Base-by-base conservation (phyloP, 2,888 invertebrate genomes). In the Perizoma affinitatum region DNA sequence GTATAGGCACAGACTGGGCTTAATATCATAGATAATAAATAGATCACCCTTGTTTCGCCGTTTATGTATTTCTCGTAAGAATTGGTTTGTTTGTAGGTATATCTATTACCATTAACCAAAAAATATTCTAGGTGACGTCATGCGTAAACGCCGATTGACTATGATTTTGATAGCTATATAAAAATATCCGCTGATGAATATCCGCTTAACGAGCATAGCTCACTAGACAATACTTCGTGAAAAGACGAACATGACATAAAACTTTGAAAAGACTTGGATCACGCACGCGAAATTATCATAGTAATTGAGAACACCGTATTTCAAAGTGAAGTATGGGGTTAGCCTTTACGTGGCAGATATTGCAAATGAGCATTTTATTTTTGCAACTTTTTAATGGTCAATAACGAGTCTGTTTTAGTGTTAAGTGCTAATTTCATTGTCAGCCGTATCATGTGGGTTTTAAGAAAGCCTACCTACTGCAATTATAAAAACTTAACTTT, bases 221-320 rank as follows among this genome's bases (percentile, higher is more conserved):
- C 22, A 6, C 5, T 5, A 6, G 40, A 49, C 47, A 50, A 34
- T 34, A 48, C 34, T 50, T 38, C 5, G 50, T 40, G 44, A 45
- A 40, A 45, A 56, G 56, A 6, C 55, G 41, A 40, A 50, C 41
- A 57, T 46, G 35, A 51, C 51, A 51, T 51, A 54, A 51, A 57
- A 45, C 8, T 45, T 57, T 42, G 45, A 46, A 42, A 49, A 45
- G 38, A 45, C 49, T 56, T 33, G 22, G 22, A 1, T 22, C 38
- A 10, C 46, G 41, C 51, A 46, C 50, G 57, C 45, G 50, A 55
- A 55, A 50, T n/a, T 33, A 38, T 50, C 45, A 47, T 38, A 3
- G 54, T 55, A 35, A 55, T 55, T 48, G 43, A 42, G 43, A 8
- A 46, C 50, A 51, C 51, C 45, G 57, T 57, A 51, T 41, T 7